Percentiles rank a stretch among this genome's conserved stretches.
Conservation (phyloP, 2,888 invertebrate genomes). For the Brachycybe producta region DNA sequence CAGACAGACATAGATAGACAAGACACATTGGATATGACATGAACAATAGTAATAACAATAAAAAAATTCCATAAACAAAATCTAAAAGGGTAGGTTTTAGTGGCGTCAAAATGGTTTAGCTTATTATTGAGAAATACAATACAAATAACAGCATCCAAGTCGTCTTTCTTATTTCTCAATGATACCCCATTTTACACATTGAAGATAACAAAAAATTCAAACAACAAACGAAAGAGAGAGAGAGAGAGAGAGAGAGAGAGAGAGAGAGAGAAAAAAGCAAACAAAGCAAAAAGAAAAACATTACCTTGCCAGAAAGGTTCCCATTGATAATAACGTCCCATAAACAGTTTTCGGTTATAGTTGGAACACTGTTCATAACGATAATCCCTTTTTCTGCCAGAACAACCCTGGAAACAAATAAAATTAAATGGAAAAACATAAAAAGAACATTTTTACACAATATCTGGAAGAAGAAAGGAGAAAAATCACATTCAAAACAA, state of each 20-base stretch:
- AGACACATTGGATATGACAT: too few relatives aligned
- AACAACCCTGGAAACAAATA: not conserved
- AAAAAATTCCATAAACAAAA: too few relatives aligned
- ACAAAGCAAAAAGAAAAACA: not conserved
- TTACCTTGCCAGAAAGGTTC: slow-evolving; percentile 1
- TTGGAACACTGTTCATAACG: not conserved
- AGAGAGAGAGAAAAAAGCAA: not conserved
- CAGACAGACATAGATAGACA: not conserved
- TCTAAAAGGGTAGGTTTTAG: too few relatives aligned
- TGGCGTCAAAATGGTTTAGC: not conserved
- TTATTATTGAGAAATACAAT: too few relatives aligned
- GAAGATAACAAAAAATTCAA: not conserved
- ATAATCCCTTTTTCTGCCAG: not conserved
- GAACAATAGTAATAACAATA: too few relatives aligned
- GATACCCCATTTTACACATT: not conserved
- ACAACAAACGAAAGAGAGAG: not conserved
- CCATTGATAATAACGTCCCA: slow-evolving; percentile 1
- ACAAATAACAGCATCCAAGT: too few relatives aligned
- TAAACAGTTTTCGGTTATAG: not conserved
- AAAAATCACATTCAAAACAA: too few relatives aligned
- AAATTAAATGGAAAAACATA: not conserved
- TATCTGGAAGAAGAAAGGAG: too few relatives aligned
- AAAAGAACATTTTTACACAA: not conserved
- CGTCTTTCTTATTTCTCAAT: too few relatives aligned
- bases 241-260: not conserved